Conservation (phyloP, 2,113 vertebrate genomes). For the Myotis brandtii region DNA sequence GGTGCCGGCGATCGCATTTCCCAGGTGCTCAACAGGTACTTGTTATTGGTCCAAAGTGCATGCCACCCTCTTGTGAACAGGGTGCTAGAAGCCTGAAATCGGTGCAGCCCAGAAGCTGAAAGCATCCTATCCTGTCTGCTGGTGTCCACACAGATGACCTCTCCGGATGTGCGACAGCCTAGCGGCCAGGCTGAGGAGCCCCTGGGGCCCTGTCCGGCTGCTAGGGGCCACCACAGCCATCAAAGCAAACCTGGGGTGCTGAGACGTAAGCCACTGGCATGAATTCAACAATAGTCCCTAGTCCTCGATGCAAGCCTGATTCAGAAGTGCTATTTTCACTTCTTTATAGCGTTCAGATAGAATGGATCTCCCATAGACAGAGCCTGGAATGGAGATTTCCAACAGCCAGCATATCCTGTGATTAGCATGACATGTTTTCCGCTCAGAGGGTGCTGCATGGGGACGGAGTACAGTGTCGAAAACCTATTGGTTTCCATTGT, state of each 20-base stretch:
- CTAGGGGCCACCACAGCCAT: too few relatives aligned
- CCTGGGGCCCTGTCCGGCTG: fast-evolving
- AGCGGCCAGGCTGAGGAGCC: background rate
- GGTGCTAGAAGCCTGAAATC: background rate
- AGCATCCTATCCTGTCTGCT: background rate
- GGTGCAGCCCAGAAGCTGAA: background rate
- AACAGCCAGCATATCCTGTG: background rate
- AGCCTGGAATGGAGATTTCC: background rate
- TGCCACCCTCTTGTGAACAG: background rate
- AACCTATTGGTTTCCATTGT: background rate
- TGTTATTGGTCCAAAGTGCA: background rate
- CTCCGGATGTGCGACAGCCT: background rate
- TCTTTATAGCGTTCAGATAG: background rate
- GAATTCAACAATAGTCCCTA: background rate
- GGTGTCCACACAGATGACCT: background rate
- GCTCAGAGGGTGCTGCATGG: too few relatives aligned
- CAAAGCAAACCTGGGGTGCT: background rate
- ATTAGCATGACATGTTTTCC: background rate
- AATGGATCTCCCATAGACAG: background rate
- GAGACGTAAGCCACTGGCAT: background rate
- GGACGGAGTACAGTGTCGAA: background rate
- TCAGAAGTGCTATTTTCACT: background rate
- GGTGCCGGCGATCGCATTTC: background rate
- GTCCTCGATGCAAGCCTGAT: background rate
- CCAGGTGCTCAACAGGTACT: background rate